Evolutionary conservation across 2,113 vertebrate genomes (phyloP), one percentile per base, ranked within the genome.

Genomic region (Platycercus adscitus): DNA sequence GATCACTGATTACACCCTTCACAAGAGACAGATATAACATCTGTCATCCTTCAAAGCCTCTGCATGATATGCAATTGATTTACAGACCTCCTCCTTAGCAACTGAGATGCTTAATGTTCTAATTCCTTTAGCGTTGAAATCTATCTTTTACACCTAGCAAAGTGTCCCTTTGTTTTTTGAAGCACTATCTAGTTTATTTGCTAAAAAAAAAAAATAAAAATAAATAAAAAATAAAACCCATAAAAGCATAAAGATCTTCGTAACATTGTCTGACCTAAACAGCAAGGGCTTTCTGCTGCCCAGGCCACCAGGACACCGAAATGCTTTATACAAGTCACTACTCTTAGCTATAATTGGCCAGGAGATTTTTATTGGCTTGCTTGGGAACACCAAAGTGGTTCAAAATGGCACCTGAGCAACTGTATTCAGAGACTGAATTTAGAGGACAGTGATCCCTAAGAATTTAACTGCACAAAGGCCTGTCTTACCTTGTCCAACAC

Each of bases 1-100:
- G 39, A 95, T 92, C 91, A 89, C 77, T 81, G 76, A 96, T 95
- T 95, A 97, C 61, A 95, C 35, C 81, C 89, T 93, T 93, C 86
- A 78, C 37, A 82, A 91, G 88, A 95, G 81, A 86, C 46, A 81
- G 66, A 83, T 90, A 91, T 33, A 91, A 95, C 85, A 95, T 58
- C 76, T 91, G 77, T 84, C 83, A 92, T 92, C 77, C 77, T 84
- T 96, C 83, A 95, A 91, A 96, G 88, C 17, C 83, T 89, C 91
- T 92, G 72, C 86, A 60, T 83, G 81, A 81, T 92, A 88, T 17
- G 61, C 39, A 86, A 81, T 75, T 88, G 93, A 95, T 95, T 91
- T 92, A 86, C 91, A 94, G 80, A 68, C 81, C 95, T 79, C 37
- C 64, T 75, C 68, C 88, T 33, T 56, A 86, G 55, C 60, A 93